A percentile compares a stretch with the other conserved stretches of the same genome.
phyloP scores from a whole-genome alignment of 2,797 vertebrate species.

The Epinephelus coioides region DNA sequence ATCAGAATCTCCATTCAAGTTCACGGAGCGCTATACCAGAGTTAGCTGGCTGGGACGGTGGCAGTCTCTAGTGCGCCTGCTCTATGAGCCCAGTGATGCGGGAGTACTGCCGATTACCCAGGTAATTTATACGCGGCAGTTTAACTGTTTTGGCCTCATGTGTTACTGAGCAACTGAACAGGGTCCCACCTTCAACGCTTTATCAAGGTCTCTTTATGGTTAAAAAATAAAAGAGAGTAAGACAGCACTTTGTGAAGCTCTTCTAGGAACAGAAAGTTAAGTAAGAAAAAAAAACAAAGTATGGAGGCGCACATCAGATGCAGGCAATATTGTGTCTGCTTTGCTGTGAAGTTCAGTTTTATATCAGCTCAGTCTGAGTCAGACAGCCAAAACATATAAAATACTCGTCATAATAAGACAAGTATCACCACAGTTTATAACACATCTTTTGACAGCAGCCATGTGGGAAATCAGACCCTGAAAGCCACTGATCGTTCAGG shows the following conservation, averaged over 20 bases:
- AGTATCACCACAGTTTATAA: background rate
- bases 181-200: too few species aligned
- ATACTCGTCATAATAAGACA: background rate
- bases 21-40: too few species aligned
- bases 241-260: background rate
- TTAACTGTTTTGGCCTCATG: too few species aligned
- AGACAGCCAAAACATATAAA: background rate
- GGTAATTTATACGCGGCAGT: too few species aligned
- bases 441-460: constrained; percentile 5
- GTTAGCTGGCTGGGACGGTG: too few species aligned
- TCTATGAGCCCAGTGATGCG: too few species aligned
- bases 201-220: too few species aligned
- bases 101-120: too few species aligned
- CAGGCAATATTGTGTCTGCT: background rate
- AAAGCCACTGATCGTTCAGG: background rate
- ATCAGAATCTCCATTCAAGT: too few species aligned
- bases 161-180: too few species aligned
- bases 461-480: background rate
- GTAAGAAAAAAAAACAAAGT: background rate
- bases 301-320: background rate
- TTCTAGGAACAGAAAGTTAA: background rate
- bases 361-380: background rate
- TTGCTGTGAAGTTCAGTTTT: background rate
- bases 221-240: background rate
- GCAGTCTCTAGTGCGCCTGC: too few species aligned